These are phyloP conservation scores for Bufo gargarizans DNA, from an alignment of 2,113 vertebrate species.

Conservation along the genomic window DNA sequence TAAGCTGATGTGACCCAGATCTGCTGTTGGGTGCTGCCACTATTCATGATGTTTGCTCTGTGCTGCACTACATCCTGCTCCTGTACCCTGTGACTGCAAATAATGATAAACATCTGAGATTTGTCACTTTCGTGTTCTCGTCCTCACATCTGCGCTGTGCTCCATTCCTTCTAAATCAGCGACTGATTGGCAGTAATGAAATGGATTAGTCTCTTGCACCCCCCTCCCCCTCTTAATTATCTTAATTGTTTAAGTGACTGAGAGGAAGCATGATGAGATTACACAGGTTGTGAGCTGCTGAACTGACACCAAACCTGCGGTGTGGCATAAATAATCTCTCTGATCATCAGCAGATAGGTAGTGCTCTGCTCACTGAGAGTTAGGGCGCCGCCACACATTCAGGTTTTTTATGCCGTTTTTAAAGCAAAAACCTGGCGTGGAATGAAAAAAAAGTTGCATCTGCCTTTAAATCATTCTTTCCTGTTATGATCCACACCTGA, in stretches of 20 bases:
- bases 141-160: neutral
- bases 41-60: neutral
- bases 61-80: neutral
- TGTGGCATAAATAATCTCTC: neutral
- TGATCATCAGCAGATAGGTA: neutral
- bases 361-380: too few relatives aligned
- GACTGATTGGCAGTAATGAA: neutral
- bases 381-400: too few relatives aligned
- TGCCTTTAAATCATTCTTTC: too few relatives aligned
- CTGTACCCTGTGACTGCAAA: neutral
- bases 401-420: too few relatives aligned
- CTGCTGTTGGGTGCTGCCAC: too few relatives aligned
- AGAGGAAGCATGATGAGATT: constrained; percentile 13
- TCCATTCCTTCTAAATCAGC: neutral
- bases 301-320: neutral
- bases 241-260: constrained; percentile 27
- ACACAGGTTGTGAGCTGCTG: neutral
- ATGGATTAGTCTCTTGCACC: neutral
- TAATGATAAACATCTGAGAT: neutral
- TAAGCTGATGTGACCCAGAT: too few relatives aligned
- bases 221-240: neutral
- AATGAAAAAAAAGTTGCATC: too few relatives aligned
- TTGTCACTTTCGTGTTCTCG: neutral
- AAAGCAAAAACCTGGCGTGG: too few relatives aligned
- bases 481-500: too few relatives aligned